phyloP scores from a whole-genome alignment of 2,797 vertebrate genomes.

The Alosa sapidissima region DNA sequence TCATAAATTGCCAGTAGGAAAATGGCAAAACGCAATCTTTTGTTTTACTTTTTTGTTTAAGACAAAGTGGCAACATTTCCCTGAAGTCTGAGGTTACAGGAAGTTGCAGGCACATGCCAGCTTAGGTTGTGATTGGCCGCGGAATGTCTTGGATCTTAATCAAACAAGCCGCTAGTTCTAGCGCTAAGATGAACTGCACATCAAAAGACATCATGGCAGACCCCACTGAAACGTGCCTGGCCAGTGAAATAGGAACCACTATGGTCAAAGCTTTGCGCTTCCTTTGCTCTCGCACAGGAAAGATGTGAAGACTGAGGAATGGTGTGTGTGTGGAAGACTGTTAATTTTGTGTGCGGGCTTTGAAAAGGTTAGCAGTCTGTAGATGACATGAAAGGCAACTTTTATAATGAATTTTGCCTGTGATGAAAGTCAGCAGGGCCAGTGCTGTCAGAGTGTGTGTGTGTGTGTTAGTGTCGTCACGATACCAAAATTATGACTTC shows the following conservation, averaged over 20 bases:
- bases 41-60: background rate
- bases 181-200: background rate
- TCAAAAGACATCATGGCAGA: background rate
- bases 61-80: background rate
- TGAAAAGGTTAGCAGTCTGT: constrained; percentile 17
- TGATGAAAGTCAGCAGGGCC: background rate
- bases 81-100: background rate
- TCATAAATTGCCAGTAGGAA: background rate
- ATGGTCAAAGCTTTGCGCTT: background rate
- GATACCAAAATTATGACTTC: too few relatives aligned
- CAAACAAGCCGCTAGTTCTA: background rate
- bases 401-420: background rate
- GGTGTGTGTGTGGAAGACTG: background rate
- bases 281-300: background rate
- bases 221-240: background rate
- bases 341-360: background rate
- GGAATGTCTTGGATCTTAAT: background rate
- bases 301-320: background rate
- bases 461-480: too few relatives aligned
- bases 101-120: background rate
- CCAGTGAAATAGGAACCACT: background rate
- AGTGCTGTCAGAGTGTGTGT: background rate
- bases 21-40: background rate
- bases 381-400: constrained; percentile 1
- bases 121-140: background rate